A percentile compares a stretch with the other conserved stretches of the same genome.
Conservation (phyloP, 2,113 vertebrate species). For the Odocoileus hemionus region DNA sequence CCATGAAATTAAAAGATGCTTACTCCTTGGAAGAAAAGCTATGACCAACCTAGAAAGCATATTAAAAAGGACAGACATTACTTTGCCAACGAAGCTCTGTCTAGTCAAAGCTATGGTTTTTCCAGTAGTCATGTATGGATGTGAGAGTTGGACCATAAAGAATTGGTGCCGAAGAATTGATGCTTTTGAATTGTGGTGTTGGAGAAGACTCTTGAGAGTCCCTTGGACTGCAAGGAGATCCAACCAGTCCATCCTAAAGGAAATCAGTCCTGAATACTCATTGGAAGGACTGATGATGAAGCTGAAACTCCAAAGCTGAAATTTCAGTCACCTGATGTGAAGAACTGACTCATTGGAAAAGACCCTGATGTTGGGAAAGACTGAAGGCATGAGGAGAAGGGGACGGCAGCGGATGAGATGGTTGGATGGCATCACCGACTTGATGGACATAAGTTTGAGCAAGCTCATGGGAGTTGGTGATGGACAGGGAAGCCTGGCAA, state of each 20-base stretch:
- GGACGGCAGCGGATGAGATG: not conserved
- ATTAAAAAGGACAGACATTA: not conserved
- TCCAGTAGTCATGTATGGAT: not conserved
- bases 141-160: not conserved
- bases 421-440: not conserved
- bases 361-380: not conserved
- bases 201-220: not conserved
- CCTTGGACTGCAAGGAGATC: not conserved
- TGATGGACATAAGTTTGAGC: not conserved
- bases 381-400: not conserved
- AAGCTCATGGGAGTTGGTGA: not conserved
- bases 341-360: not conserved
- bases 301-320: not conserved
- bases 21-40: not conserved
- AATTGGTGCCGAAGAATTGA: not conserved
- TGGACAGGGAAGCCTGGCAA: not conserved
- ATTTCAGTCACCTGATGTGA: not conserved
- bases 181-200: not conserved
- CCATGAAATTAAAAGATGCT: not conserved
- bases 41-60: not conserved
- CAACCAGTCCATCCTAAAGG: not conserved
- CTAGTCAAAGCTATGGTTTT: not conserved
- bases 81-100: not conserved
- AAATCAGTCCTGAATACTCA: not conserved
- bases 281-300: not conserved